These are phyloP conservation scores for Molanna angustata DNA, from an alignment of 2,888 invertebrate species.

Conservation along the genomic window DNA sequence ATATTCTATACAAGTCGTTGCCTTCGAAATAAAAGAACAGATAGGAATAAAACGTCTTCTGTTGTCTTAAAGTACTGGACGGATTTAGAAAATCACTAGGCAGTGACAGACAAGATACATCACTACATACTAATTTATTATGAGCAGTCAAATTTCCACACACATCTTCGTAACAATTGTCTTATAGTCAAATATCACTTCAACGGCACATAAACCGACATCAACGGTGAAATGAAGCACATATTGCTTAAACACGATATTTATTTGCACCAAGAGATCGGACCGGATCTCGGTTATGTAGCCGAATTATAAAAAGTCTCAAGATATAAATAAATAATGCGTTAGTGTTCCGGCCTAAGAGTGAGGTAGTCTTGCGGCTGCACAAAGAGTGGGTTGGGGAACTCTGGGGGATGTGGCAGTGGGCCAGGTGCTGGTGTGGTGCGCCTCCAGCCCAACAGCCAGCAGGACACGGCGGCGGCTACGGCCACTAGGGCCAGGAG, in stretches of 20 bases:
- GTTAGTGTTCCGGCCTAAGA: conserved; percentile 38
- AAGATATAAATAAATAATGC: neutral
- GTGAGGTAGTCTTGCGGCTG: conserved; percentile 78
- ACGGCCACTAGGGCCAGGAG: conserved; percentile 89
- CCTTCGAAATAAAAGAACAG: conserved; percentile 20
- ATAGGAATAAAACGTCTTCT: conserved; percentile 33
- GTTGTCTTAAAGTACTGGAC: conserved; percentile 19
- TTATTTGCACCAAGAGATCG: neutral
- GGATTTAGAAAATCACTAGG: conserved; percentile 17
- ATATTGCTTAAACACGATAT: neutral
- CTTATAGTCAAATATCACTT: no score
- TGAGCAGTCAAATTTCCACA: conserved; percentile 12
- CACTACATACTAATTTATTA: conserved; percentile 17
- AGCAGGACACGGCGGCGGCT: conserved; percentile 91
- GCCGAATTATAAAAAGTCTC: neutral
- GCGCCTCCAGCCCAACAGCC: conserved; percentile 91
- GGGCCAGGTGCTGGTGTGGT: conserved; percentile 86
- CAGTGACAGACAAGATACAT: conserved; percentile 22
- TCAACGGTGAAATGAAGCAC: neutral
- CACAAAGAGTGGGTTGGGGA: conserved; percentile 90
- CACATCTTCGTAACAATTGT: no score
- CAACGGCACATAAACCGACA: no score
- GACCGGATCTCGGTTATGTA: neutral
- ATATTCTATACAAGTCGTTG: conserved; percentile 24
- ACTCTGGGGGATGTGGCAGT: conserved; percentile 91